Percentiles rank a stretch among this genome's conserved stretches.
Conservation (phyloP, 2,797 vertebrate genomes). For the Eutrigla gurnardus region DNA sequence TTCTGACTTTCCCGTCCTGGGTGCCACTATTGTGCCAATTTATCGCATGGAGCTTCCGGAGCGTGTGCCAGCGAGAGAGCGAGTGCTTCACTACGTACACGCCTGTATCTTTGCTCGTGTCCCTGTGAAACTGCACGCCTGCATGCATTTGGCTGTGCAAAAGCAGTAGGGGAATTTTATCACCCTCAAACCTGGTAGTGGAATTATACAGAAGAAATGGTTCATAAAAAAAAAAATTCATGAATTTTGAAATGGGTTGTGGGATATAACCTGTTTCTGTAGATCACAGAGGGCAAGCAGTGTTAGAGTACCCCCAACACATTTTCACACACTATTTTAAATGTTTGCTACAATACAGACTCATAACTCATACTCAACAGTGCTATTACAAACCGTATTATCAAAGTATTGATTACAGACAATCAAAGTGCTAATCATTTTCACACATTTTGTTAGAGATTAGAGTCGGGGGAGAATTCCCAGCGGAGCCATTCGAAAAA, state of each 20-base stretch:
- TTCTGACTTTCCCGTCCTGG: constrained; percentile 18
- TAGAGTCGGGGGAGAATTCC: not conserved
- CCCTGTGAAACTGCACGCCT: not conserved
- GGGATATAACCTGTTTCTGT: constrained; percentile 8
- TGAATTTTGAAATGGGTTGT: constrained; percentile 18
- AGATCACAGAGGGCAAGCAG: not conserved
- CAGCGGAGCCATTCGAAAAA: not conserved
- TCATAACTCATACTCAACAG: too few species aligned
- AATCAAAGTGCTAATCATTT: not conserved
- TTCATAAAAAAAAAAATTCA: not conserved
- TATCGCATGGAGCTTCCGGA: constrained; percentile 12
- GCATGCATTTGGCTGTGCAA: constrained; percentile 1
- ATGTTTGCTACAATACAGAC: not conserved
- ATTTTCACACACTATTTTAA: not conserved
- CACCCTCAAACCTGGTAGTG: not conserved
- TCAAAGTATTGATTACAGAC: not conserved
- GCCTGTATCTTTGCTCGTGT: not conserved
- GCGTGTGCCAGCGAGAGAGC: not conserved
- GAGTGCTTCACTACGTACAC: constrained; percentile 5
- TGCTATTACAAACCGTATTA: not conserved
- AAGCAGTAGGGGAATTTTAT: constrained; percentile 24
- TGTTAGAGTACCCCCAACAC: too few species aligned
- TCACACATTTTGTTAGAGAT: not conserved
- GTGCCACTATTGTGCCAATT: constrained; percentile 16
- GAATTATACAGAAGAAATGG: not conserved